Percentiles rank a stretch among this genome's conserved stretches.
Conservation (phyloP, 2,888 invertebrate genomes). For the Andrena chrysosceles region DNA sequence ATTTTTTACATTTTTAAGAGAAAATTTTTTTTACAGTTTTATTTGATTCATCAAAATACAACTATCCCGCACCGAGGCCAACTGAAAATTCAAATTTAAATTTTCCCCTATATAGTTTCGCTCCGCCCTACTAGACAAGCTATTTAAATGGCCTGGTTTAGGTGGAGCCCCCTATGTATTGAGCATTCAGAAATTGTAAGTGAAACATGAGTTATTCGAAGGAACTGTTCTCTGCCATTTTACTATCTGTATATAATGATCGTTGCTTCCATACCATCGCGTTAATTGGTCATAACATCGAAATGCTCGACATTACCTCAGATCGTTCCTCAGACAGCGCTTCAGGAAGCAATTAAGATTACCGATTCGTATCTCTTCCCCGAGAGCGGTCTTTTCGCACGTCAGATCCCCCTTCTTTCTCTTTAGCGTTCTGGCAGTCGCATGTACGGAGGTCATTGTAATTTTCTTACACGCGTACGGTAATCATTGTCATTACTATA, state of each 20-base stretch:
- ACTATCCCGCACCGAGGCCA: too few species aligned
- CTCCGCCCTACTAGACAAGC: too few species aligned
- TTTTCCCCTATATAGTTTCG: too few species aligned
- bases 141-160: too few species aligned
- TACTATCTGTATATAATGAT: conserved; percentile 8
- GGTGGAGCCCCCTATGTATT: too few species aligned
- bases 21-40: too few species aligned
- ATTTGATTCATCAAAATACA: too few species aligned
- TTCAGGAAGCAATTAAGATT: conserved; percentile 66
- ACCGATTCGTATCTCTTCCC: conserved; percentile 29
- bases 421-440: conserved; percentile 29
- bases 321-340: conserved; percentile 29
- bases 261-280: conserved; percentile 2
- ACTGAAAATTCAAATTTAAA: too few species aligned
- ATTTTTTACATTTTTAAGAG: too few species aligned
- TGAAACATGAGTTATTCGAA: not conserved
- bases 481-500: conserved; percentile 62
- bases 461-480: conserved; percentile 67
- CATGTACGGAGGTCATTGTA: conserved; percentile 67
- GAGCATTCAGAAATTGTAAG: too few species aligned
- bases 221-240: not conserved
- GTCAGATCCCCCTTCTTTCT: conserved; percentile 23
- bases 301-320: conserved; percentile 16
- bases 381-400: conserved; percentile 11
- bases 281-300: conserved; percentile 11